Evolutionary conservation across 1,140 invertebrate species (phyloP).

Genomic region (Theocolax elegans): DNA sequence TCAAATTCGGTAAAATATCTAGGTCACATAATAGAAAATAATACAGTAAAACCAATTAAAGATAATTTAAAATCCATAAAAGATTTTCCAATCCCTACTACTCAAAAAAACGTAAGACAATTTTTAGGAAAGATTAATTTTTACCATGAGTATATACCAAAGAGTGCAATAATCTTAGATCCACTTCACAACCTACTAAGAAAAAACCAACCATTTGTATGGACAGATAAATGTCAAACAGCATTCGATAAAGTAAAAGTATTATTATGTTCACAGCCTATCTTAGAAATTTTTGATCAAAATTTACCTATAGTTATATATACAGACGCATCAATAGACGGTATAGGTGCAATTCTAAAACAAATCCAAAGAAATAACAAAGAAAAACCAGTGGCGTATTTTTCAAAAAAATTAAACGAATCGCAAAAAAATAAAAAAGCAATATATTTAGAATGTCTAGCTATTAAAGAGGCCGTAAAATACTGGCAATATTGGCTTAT

Average conservation of each 20-base stretch:
- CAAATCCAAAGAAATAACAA: slow-evolving; percentile 33
- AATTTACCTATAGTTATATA: slow-evolving; percentile 43
- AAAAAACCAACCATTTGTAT: slow-evolving; percentile 44
- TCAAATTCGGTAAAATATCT: slow-evolving; percentile 42
- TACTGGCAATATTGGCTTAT: slow-evolving; percentile 30
- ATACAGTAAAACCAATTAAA: slow-evolving; percentile 37
- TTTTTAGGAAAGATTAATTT: background rate
- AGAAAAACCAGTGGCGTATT: slow-evolving; percentile 33
- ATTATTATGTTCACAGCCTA: slow-evolving; percentile 40
- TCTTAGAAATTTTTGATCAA: slow-evolving; percentile 46
- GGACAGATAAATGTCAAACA: slow-evolving; percentile 39
- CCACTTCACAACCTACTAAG: slow-evolving; percentile 44
- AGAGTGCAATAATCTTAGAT: slow-evolving; percentile 3
- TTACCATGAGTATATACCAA: background rate
- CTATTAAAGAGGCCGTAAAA: slow-evolving; percentile 40
- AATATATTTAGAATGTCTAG: slow-evolving; percentile 40
- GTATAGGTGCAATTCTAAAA: slow-evolving; percentile 41
- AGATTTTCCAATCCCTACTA: slow-evolving; percentile 30
- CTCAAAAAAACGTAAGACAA: slow-evolving; percentile 22
- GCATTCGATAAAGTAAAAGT: slow-evolving; percentile 41
- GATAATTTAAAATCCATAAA: slow-evolving; percentile 34
- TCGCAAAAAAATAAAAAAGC: slow-evolving; percentile 29
- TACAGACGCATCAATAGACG: slow-evolving; percentile 41
- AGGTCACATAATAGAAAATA: slow-evolving; percentile 40
- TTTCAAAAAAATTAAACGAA: slow-evolving; percentile 40